Evolutionary conservation across 2,797 vertebrate genomes (phyloP), one percentile per base, ranked within the genome.

Genomic region (Petrocephalus schoutedeni): DNA sequence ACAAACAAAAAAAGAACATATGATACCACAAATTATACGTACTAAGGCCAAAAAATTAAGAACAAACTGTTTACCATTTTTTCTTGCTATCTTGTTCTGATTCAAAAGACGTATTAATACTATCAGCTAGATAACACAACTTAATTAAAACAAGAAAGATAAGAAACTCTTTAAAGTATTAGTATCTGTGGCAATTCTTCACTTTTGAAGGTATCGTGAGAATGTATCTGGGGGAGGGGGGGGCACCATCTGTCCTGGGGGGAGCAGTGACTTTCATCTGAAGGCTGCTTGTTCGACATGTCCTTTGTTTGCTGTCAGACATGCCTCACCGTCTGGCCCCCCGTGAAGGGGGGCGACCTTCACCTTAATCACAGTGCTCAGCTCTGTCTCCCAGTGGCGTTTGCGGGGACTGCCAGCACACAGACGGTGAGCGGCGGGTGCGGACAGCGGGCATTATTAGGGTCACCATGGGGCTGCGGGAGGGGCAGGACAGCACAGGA

Each of bases 91-190:
- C 82, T 53, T 53, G 51, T 51, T 32, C 49, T 53, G 45, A 53
- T 54, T 84, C 23, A 53, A 84, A 56, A 84, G 82, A 84, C 12
- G 45, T 10, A 84, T 84, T 53, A 84, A 84, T 53, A 84, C 82
- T 45, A 45, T 84, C 56, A 77, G 71, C 71, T 19, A 45, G 71
- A 77, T 77, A 77, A 56, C 10, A 45, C 80, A 83, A 54, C 49
- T 82, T 82, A 82, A 67, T 49, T 83, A 83, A 83, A 83, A 41
- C 36, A 83, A 32, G 10, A 67, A 32, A 14, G 23, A 67, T 67
- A 67, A 67, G 64, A 67, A 67, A 67, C 64, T 67, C 64, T 67
- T 67, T 67, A 67, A 67, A 67, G 28, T 28, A 67, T 67, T 32
- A 1, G 61, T 23, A 67, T 67, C 64, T 67, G 28, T 67, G 28